Base-by-base conservation (phyloP, 2,888 invertebrate species). In the Hyalella azteca region DNA sequence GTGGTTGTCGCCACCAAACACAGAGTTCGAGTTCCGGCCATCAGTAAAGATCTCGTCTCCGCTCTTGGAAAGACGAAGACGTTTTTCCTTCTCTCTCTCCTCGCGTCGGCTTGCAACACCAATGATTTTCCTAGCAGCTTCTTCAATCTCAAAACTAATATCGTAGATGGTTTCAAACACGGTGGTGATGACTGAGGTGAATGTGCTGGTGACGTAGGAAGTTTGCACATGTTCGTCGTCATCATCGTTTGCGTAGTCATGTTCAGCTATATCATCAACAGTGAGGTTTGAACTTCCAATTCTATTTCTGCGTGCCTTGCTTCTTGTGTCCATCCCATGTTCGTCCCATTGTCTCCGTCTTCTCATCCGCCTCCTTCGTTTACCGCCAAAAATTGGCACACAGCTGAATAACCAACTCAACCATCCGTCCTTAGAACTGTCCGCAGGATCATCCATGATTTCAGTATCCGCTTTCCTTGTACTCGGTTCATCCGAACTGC, bases 151-250 rank as follows among this genome's bases (percentile, higher is more conserved):
- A 19, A 60, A 60, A 36, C 32, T 19, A n/a, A 60, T 1, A 29
- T 60, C 60, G 60, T 60, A 60, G 36, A 60, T 36, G 4, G 60
- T 60, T 36, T 60, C 60, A 5, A 60, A 29, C 3, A 60, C 29
- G 36, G 60, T 60, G 5, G 60, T 60, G 60, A 60, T 36, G 15
- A 60, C 60, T 36, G 60, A 36, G 5, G 60, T 60, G 60, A 60
- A 29, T 13, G 36, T 36, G 2, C 32, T 60, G 29, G 15, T 36
- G 7, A 60, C 60, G 22, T 29, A 26, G 32, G 59, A 59, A 2
- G 13, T 60, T 4, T 60, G 36, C 15, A 36, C 60, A 36, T 19
- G 26, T 19, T 36, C 32, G 19, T 32, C 5, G 32, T 36, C 32
- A 32, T 60, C 60, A 19, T 36, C 29, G 26, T 29, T 13, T 13